A percentile compares a stretch with the other conserved stretches of the same genome.
phyloP scores from a whole-genome alignment of 2,888 invertebrate genomes.

The Rhodophaea formosa region DNA sequence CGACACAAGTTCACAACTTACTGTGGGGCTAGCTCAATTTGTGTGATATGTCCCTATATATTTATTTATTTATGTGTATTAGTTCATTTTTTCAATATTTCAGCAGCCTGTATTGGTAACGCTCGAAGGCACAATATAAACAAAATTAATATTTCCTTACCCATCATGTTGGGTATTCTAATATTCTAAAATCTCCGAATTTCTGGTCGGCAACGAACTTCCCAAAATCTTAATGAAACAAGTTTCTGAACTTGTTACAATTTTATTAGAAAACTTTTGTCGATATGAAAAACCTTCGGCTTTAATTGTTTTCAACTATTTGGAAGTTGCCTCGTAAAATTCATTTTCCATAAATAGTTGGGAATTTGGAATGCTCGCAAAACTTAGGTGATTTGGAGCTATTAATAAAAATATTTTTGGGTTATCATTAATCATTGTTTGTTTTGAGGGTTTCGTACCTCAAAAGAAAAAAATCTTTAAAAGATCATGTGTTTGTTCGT shows the following conservation, averaged over 20 bases:
- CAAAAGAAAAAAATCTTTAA: too few species aligned
- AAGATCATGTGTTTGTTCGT: too few species aligned
- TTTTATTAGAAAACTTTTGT: slow-evolving; percentile 27
- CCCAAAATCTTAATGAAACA: slow-evolving; percentile 23
- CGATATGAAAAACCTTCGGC: slow-evolving; percentile 21
- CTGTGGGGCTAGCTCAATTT: too few species aligned
- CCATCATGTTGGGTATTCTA: not conserved
- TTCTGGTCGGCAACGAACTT: slow-evolving; percentile 17
- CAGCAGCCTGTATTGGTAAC: not conserved
- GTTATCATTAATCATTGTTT: too few species aligned
- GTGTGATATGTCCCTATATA: too few species aligned
- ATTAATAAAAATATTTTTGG: too few species aligned
- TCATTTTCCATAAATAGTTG: slow-evolving; percentile 5
- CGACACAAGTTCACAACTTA: too few species aligned
- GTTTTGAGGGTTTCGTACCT: too few species aligned
- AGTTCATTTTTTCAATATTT: too few species aligned
- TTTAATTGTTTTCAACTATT: slow-evolving; percentile 19
- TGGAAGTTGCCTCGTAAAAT: not conserved
- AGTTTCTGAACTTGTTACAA: slow-evolving; percentile 23
- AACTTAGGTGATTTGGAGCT: not conserved
- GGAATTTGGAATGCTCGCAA: not conserved
- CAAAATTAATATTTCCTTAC: slow-evolving; percentile 16
- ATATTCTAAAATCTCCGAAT: slow-evolving; percentile 9
- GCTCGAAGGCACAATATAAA: slow-evolving; percentile 13
- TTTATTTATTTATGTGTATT: not conserved